Conservation (phyloP, 2,888 invertebrate species). For the Drosophila borealis region DNA sequence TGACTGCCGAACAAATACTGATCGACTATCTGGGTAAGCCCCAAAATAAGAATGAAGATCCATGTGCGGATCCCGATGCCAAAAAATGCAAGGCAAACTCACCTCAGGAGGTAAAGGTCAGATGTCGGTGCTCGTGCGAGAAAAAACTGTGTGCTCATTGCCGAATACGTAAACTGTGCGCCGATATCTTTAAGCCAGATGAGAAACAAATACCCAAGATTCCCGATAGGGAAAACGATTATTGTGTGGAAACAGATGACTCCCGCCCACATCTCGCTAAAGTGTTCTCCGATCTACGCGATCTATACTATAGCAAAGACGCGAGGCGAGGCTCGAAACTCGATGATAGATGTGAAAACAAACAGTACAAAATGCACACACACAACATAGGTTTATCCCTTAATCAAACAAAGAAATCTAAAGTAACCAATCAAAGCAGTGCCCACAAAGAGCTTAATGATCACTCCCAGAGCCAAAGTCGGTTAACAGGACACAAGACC, state of each 20-base stretch:
- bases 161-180: constrained; percentile 73
- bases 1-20: constrained; percentile 77
- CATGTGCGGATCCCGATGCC: constrained; percentile 2
- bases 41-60: constrained; percentile 20
- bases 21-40: constrained; percentile 66
- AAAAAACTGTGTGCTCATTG: constrained; percentile 76
- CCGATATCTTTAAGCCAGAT: constrained; percentile 50
- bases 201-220: neutral
- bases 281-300: constrained; percentile 79
- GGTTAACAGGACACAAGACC: constrained; percentile 85
- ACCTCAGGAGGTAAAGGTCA: neutral
- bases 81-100: neutral
- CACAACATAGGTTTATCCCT: no score
- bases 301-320: constrained; percentile 71
- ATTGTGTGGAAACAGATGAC: neutral
- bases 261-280: constrained; percentile 73
- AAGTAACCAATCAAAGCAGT: neutral
- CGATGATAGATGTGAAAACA: constrained; percentile 57
- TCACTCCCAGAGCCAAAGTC: neutral
- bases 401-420: neutral
- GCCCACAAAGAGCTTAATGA: neutral
- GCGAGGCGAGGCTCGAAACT: constrained; percentile 40
- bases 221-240: constrained; percentile 6
- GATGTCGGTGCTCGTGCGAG: constrained; percentile 67
- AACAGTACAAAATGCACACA: neutral